phyloP scores from a whole-genome alignment of 2,113 vertebrate genomes.

The Pseudorasbora parva region DNA sequence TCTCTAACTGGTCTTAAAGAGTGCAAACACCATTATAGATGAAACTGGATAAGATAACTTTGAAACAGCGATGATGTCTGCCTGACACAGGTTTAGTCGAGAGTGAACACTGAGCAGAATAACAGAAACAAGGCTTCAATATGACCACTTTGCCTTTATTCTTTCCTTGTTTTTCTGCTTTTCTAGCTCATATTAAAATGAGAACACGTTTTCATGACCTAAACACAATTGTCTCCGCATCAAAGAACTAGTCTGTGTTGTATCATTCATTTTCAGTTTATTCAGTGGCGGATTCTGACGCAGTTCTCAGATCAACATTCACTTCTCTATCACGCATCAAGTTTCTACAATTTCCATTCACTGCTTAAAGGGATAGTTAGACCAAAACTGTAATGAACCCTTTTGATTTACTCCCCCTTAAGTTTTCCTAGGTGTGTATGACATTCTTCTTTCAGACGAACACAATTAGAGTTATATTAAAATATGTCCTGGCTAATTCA shows the following conservation, averaged over 20 bases:
- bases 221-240: background rate
- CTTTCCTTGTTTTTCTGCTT: background rate
- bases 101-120: constrained; percentile 13
- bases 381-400: no score
- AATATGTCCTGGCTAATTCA: no score
- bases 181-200: constrained; percentile 5
- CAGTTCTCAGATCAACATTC: background rate
- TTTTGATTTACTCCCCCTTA: no score
- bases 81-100: background rate
- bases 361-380: background rate
- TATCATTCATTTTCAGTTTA: background rate
- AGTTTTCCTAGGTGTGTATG: no score
- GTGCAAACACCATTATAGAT: constrained; percentile 12
- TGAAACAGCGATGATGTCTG: constrained; percentile 19
- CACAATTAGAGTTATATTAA: no score
- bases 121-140: background rate
- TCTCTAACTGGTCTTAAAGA: constrained; percentile 8
- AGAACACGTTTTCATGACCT: background rate
- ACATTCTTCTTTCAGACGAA: no score
- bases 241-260: background rate
- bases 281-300: background rate
- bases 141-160: background rate
- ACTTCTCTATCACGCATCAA: background rate
- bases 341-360: background rate
- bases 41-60: constrained; percentile 40